A percentile compares a stretch with the other conserved stretches of the same genome.
Evolutionary conservation across 2,113 vertebrate species (phyloP).

Genomic region (Apodemus sylvaticus): DNA sequence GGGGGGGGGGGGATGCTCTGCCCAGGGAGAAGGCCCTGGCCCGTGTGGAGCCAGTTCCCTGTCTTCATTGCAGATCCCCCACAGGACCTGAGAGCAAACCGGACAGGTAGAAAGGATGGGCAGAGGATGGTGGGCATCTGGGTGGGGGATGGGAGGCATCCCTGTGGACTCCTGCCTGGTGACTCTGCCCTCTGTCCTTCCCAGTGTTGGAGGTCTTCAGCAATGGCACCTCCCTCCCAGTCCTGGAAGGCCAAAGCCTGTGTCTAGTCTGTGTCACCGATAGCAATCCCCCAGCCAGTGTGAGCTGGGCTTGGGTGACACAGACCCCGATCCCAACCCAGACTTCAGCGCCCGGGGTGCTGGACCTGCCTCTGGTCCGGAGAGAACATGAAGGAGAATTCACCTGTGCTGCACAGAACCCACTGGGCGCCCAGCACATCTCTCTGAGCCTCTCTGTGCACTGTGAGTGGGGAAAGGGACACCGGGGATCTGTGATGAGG

Average conservation of each 20-base stretch:
- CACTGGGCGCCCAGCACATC: neutral
- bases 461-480: constrained; percentile 47
- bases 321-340: neutral
- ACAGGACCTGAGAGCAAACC: constrained; percentile 35
- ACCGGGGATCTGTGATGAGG: neutral
- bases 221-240: neutral
- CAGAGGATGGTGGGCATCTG: neutral
- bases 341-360: neutral
- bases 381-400: constrained; percentile 44
- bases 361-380: constrained; percentile 58
- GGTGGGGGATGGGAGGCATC: neutral
- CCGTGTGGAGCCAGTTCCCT: neutral
- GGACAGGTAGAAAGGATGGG: constrained; percentile 55
- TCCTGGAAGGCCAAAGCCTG: constrained; percentile 72
- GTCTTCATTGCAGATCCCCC: constrained; percentile 70
- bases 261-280: constrained; percentile 56
- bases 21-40: neutral
- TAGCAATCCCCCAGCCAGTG: constrained; percentile 56
- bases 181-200: neutral
- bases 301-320: constrained; percentile 53
- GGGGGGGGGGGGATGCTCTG: neutral
- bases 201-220: constrained; percentile 15
- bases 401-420: constrained; percentile 41
- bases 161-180: fast-evolving
- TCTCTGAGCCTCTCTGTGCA: constrained; percentile 59